phyloP scores from a whole-genome alignment of 2,113 vertebrate genomes.

The Eulemur rufifrons region DNA sequence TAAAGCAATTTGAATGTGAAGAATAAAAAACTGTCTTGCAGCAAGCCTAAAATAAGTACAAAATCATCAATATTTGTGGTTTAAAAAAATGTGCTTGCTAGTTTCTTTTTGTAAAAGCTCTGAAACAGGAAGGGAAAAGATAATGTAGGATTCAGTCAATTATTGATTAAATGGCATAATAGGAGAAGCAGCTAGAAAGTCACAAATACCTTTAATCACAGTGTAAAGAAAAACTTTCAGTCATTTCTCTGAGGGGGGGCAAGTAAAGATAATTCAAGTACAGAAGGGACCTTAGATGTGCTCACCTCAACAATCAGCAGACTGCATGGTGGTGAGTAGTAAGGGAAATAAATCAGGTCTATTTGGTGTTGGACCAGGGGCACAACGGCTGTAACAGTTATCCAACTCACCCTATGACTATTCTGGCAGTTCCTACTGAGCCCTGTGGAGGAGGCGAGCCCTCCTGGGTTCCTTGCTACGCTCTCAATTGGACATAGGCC shows the following conservation, averaged over 20 bases:
- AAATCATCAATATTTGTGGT: neutral
- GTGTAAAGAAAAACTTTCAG: neutral
- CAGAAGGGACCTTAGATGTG: neutral
- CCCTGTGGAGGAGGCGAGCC: neutral
- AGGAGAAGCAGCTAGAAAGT: conserved; percentile 36
- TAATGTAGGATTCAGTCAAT: conserved; percentile 7
- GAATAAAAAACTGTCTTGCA: neutral
- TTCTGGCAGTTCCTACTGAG: neutral
- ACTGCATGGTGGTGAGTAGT: too few species aligned
- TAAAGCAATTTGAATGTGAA: neutral
- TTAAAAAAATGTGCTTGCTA: neutral
- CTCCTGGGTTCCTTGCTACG: neutral
- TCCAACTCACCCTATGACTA: neutral
- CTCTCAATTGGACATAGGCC: neutral
- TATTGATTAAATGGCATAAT: neutral
- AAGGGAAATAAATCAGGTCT: neutral
- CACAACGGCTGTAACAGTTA: neutral
- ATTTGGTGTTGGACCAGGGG: neutral
- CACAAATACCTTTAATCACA: neutral
- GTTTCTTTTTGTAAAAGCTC: conserved; percentile 44
- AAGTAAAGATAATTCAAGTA: neutral
- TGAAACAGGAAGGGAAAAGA: neutral
- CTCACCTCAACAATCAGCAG: neutral
- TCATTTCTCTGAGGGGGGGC: neutral
- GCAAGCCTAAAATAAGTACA: conserved; percentile 4